phyloP scores from a whole-genome alignment of 1,140 invertebrate genomes.

The Phenacoccus solenopsis region DNA sequence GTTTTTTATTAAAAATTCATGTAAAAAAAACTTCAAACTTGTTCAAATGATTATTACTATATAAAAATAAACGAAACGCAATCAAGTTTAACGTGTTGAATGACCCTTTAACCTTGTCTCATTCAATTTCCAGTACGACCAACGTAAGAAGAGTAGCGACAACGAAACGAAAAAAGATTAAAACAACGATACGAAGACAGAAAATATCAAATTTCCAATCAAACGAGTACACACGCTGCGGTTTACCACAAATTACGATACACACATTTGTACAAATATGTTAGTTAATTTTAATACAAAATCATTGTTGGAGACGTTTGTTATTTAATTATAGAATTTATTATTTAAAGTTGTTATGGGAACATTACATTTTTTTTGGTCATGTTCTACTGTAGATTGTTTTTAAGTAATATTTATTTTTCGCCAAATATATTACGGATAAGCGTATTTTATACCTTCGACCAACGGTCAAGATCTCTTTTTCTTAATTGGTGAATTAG shows the following conservation, averaged over 20 bases:
- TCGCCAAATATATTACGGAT: not conserved
- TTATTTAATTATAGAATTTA: not conserved
- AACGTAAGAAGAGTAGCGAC: constrained; percentile 3
- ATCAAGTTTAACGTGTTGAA: too few relatives aligned
- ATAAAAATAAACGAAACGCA: too few relatives aligned
- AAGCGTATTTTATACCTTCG: not conserved
- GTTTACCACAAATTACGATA: too few relatives aligned
- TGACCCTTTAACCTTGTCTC: too few relatives aligned
- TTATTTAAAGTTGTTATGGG: not conserved
- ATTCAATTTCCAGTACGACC: not conserved
- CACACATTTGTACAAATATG: too few relatives aligned
- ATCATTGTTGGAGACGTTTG: not conserved
- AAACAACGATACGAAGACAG: too few relatives aligned
- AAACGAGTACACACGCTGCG: too few relatives aligned
- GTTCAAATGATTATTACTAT: too few relatives aligned
- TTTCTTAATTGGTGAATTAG: not conserved
- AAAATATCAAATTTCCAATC: too few relatives aligned
- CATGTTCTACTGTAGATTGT: not conserved
- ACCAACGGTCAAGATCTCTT: not conserved
- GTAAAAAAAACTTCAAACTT: too few relatives aligned
- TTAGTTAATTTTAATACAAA: not conserved
- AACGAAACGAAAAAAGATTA: not conserved
- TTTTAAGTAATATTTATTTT: not conserved
- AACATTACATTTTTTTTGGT: not conserved
- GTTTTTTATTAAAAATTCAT: too few relatives aligned